These are phyloP conservation scores for Germaria angustata DNA, from an alignment of 2,888 invertebrate species.

Conservation along the genomic window DNA sequence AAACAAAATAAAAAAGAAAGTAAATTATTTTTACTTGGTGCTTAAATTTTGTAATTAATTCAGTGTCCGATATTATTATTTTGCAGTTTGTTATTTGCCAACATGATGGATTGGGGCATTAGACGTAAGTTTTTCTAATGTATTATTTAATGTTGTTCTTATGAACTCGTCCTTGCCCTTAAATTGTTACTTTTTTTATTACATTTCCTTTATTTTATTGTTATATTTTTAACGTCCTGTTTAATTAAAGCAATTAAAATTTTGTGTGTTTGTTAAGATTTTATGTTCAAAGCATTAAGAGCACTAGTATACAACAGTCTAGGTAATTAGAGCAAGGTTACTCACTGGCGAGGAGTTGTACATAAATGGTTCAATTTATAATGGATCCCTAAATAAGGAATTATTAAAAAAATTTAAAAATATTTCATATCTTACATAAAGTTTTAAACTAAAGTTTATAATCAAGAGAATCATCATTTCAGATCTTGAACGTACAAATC, in stretches of 20 bases:
- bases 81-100: slow-evolving; percentile 70
- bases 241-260: slow-evolving; percentile 37
- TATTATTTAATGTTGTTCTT: not conserved
- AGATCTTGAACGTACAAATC: too few species aligned
- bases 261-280: not conserved
- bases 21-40: not conserved
- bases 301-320: not conserved
- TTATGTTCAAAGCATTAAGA: not conserved
- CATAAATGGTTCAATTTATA: too few species aligned
- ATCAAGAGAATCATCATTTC: too few species aligned
- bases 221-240: not conserved
- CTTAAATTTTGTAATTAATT: slow-evolving; percentile 8
- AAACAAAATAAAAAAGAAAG: not conserved
- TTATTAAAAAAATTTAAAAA: too few species aligned
- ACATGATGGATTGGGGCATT: slow-evolving; percentile 88
- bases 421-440: too few species aligned
- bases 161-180: not conserved
- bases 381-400: too few species aligned
- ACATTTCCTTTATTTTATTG: not conserved
- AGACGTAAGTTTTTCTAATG: slow-evolving; percentile 83
- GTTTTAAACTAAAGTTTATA: too few species aligned
- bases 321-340: not conserved
- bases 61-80: slow-evolving; percentile 49
- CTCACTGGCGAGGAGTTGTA: too few species aligned
- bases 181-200: not conserved